Evolutionary conservation across 2,888 invertebrate species (phyloP), one percentile per base, ranked within the genome.

Genomic region (Microdon myrmicae): DNA sequence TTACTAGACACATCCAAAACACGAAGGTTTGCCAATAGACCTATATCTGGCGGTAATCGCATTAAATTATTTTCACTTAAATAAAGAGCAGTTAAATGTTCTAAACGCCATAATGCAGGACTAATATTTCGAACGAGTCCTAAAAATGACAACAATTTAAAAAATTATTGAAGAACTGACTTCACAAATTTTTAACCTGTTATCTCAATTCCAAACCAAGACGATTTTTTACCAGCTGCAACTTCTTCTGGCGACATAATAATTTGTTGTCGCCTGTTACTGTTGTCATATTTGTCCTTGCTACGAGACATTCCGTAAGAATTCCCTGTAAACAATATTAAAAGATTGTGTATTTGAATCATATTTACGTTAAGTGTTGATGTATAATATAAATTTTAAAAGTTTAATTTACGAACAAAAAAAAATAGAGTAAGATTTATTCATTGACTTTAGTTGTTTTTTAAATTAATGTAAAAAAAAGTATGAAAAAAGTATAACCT

Each of bases 61-160:
- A 90, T 87, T 73, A 99, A 85, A 79, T 90, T 90, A 84, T 99
- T 99, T 83, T 96, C 94, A 82, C 96, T 96, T 76, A 98, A 85
- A 83, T 96, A 96, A 74, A 99, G 84, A 71, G 92, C 92, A 55
- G 97, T 97, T 75, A 99, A 84, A 82, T 97, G 93, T 70, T 89
- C 86, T 81, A 95, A 85, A 80, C 90, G 89, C 88, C 96, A 98
- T 75, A 99, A 82, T 73, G 89, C 87, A 22, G 94, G 92, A 82
- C 95, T 94, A 74, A 99, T 82, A 80, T 95, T 96, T 75, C 94
- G 88, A 75, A 99, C 93, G 83, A 89, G 90, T 82, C 98, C 98
- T 94, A 85, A 8, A 69, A 48, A 76, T 67, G 56, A 51, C 7
- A 8, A 28, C 34, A 64, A 37, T 2, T 2, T 8, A 7, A 20